A percentile compares a stretch with the other conserved stretches of the same genome.
These are phyloP conservation scores for Megatriorchis doriae DNA, from an alignment of 2,113 vertebrate genomes.

Conservation along the genomic window DNA sequence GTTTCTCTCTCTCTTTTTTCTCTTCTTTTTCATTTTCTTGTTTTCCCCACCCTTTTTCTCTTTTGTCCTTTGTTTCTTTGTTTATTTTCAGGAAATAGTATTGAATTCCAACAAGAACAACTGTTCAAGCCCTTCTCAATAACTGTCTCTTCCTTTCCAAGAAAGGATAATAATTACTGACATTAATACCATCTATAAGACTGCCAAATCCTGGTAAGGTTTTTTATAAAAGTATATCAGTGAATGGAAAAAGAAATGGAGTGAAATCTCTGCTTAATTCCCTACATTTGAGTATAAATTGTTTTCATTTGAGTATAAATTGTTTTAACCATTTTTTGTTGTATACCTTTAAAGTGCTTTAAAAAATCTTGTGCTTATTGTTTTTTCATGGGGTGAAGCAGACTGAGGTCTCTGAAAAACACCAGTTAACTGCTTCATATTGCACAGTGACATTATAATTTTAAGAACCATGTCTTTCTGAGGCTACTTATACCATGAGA, in stretches of 20 bases:
- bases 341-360: neutral
- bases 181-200: neutral
- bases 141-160: neutral
- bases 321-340: neutral
- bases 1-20: neutral
- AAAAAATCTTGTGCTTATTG: neutral
- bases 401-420: neutral
- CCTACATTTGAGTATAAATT: neutral
- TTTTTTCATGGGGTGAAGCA: neutral
- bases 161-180: neutral
- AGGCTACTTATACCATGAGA: neutral
- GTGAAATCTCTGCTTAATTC: neutral
- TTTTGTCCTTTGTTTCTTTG: neutral
- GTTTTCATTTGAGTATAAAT: neutral
- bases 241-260: neutral
- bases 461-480: neutral
- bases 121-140: neutral
- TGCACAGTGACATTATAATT: neutral
- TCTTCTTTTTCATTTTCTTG: too few relatives aligned
- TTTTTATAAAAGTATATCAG: neutral
- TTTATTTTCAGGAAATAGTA: neutral
- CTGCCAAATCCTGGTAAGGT: neutral
- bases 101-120: neutral
- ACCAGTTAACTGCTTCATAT: neutral
- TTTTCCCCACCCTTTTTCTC: accelerated